Percentiles rank a stretch among this genome's conserved stretches.
Conservation (phyloP, 2,113 vertebrate genomes). For the Xiphophorus hellerii region DNA sequence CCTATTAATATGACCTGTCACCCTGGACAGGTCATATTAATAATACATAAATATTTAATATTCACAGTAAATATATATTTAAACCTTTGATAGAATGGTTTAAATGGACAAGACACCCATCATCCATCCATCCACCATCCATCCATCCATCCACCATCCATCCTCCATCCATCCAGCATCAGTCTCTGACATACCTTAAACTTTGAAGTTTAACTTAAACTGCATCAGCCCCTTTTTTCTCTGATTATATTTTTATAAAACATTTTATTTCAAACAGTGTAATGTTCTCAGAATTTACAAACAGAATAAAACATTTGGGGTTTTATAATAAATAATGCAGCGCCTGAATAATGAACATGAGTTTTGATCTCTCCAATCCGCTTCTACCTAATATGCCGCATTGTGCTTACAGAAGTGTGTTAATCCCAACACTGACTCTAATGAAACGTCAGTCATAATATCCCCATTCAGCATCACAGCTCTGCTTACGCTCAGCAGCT, state of each 20-base stretch:
- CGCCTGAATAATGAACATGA: background rate
- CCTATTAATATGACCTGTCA: too few relatives aligned
- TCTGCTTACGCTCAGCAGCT: constrained; percentile 11
- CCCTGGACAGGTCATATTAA: too few relatives aligned
- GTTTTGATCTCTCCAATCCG: background rate
- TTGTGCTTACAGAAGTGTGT: background rate
- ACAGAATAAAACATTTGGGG: background rate
- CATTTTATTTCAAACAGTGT: background rate
- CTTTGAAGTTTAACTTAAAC: too few relatives aligned
- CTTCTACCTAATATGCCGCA: background rate
- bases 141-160: too few relatives aligned
- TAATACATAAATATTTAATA: too few relatives aligned
- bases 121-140: too few relatives aligned
- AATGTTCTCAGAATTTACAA: background rate
- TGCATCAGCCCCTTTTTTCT: too few relatives aligned
- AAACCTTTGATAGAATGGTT: too few relatives aligned
- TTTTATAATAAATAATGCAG: background rate
- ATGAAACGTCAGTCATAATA: background rate
- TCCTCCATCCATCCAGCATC: too few relatives aligned
- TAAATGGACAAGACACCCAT: too few relatives aligned
- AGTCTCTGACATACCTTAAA: too few relatives aligned
- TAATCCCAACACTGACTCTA: background rate
- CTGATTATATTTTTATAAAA: background rate
- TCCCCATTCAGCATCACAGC: background rate
- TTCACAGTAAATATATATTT: too few relatives aligned